phyloP scores from a whole-genome alignment of 1,140 invertebrate species.

The Calycopis cecrops region DNA sequence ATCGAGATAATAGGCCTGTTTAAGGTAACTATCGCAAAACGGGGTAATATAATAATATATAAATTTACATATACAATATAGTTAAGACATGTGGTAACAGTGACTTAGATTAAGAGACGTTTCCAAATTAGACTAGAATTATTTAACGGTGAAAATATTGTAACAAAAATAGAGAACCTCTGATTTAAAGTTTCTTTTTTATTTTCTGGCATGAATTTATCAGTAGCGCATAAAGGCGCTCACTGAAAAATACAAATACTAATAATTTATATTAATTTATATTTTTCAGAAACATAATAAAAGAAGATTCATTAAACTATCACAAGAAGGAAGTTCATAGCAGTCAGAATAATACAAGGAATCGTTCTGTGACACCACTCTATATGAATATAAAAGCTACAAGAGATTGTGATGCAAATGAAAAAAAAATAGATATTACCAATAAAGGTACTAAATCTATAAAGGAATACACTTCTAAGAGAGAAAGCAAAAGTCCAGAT shows the following conservation, averaged over 20 bases:
- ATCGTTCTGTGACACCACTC: conserved; percentile 22
- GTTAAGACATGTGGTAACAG: no score
- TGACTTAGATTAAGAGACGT: no score
- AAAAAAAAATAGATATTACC: conserved; percentile 14
- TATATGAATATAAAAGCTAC: conserved; percentile 46
- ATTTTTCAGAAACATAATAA: background rate
- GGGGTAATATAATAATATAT: no score
- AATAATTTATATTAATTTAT: background rate
- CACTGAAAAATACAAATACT: background rate
- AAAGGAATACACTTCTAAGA: background rate
- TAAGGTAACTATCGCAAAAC: no score
- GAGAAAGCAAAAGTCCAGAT: background rate
- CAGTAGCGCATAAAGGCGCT: no score
- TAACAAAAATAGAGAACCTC: no score
- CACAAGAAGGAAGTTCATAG: conserved; percentile 11
- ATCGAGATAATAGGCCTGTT: no score
- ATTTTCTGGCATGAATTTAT: no score
- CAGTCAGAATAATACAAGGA: conserved; percentile 31
- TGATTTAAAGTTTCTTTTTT: no score
- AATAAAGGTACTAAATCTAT: background rate
- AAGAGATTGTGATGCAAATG: conserved; percentile 19
- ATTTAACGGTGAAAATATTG: no score
- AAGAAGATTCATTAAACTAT: background rate
- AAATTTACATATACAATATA: no score
- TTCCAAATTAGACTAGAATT: no score